Percentiles rank a stretch among this genome's conserved stretches.
These are phyloP conservation scores for Noctuana brunneofusca DNA, from an alignment of 2,888 invertebrate genomes.

Conservation along the genomic window DNA sequence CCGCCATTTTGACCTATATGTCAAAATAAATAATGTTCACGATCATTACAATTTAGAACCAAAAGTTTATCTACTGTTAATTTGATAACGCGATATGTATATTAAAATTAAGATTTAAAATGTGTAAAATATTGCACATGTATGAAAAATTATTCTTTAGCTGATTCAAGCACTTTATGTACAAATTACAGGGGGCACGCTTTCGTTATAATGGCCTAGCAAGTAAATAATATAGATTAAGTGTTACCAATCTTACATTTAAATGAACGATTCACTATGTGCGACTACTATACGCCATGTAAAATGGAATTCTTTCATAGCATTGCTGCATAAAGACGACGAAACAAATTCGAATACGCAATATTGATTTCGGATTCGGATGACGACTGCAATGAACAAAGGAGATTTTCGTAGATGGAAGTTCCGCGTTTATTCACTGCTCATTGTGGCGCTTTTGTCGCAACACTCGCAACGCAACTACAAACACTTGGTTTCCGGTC, in stretches of 20 bases:
- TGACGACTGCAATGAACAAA: conserved; percentile 74
- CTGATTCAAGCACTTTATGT: conserved; percentile 70
- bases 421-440: conserved; percentile 60
- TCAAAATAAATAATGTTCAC: conserved; percentile 36
- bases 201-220: conserved; percentile 69
- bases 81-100: conserved; percentile 32
- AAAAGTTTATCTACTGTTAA: conserved; percentile 25
- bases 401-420: conserved; percentile 55
- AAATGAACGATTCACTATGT: conserved; percentile 82
- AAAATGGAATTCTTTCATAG: conserved; percentile 80
- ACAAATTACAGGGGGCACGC: conserved; percentile 69
- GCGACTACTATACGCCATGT: conserved; percentile 82
- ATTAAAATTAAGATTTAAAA: conserved; percentile 41
- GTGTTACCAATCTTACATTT: conserved; percentile 83
- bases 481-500: conserved; percentile 32
- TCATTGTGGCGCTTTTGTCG: conserved; percentile 22
- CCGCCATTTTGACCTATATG: conserved; percentile 56
- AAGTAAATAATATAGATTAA: conserved; percentile 72
- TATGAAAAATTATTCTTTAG: conserved; percentile 52
- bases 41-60: conserved; percentile 26
- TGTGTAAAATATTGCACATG: conserved; percentile 69
- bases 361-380: conserved; percentile 71
- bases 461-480: conserved; percentile 30
- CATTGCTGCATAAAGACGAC: conserved; percentile 80
- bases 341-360: conserved; percentile 77